Conservation (phyloP, 23 tunicate species). For the Trididemnum nubilum region DNA sequence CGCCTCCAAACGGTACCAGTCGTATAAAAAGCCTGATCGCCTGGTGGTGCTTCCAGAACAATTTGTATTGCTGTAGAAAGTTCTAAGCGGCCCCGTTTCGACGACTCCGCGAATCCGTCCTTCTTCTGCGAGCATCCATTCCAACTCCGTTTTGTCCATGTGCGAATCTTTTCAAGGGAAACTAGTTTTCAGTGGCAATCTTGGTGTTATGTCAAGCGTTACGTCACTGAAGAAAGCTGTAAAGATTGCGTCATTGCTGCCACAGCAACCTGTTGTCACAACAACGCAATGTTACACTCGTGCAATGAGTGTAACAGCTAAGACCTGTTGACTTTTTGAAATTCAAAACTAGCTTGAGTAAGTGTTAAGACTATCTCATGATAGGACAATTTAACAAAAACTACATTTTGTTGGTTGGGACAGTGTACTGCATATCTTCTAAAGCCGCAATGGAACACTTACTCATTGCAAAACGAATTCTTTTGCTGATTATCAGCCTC, state of each 20-base stretch:
- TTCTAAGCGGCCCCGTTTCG: conserved; percentile 21
- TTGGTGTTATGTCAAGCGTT: not conserved
- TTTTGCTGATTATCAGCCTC: too few species aligned
- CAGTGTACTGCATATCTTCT: too few species aligned
- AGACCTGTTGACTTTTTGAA: too few species aligned
- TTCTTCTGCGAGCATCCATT: not conserved
- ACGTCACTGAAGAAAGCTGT: not conserved
- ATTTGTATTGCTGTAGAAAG: conserved; percentile 29
- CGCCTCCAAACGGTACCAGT: conserved; percentile 32
- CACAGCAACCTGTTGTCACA: not conserved
- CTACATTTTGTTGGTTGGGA: too few species aligned
- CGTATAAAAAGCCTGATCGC: not conserved
- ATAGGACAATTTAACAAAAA: too few species aligned
- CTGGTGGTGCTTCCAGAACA: not conserved
- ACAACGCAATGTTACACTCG: conserved; percentile 35
- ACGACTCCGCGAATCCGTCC: conserved; percentile 17
- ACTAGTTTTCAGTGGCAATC: conserved; percentile 2
- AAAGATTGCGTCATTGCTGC: not conserved
- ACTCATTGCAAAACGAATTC: too few species aligned
- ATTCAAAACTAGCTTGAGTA: too few species aligned
- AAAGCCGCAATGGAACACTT: too few species aligned
- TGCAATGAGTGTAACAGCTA: too few species aligned
- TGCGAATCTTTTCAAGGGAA: not conserved
- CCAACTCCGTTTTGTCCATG: not conserved
- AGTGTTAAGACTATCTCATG: too few species aligned